Percentiles rank a stretch among this genome's conserved stretches.
Evolutionary conservation across 2,888 invertebrate genomes (phyloP).

Genomic region (Heliconius erato): DNA sequence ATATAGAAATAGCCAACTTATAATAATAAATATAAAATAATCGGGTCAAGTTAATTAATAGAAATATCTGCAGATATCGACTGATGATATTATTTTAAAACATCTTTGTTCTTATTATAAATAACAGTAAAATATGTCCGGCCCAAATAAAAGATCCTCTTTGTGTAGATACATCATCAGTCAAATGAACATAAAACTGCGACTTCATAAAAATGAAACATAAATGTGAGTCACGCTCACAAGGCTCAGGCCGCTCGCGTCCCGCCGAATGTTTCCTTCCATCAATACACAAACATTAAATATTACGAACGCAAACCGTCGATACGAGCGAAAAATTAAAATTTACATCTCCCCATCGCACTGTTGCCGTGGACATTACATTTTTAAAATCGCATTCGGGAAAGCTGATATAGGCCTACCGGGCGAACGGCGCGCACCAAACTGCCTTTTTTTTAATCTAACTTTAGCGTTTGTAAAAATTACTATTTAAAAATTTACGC

Average conservation of each 20-base stretch:
- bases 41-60: neutral
- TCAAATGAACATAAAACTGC: slow-evolving; percentile 54
- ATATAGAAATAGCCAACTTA: no score
- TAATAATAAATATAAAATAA: neutral
- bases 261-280: slow-evolving; percentile 65
- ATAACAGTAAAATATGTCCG: slow-evolving; percentile 6
- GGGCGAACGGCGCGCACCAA: slow-evolving; percentile 67
- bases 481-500: slow-evolving; percentile 85
- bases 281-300: slow-evolving; percentile 80
- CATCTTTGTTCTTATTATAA: neutral
- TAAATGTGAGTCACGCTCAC: slow-evolving; percentile 62
- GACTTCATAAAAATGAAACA: slow-evolving; percentile 70
- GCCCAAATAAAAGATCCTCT: slow-evolving; percentile 29
- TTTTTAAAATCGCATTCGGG: slow-evolving; percentile 82
- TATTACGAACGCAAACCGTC: slow-evolving; percentile 75
- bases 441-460: slow-evolving; percentile 83
- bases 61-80: neutral
- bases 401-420: slow-evolving; percentile 82
- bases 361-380: slow-evolving; percentile 76
- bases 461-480: slow-evolving; percentile 86
- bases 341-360: slow-evolving; percentile 79
- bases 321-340: slow-evolving; percentile 78
- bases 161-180: slow-evolving; percentile 50
- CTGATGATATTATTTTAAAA: neutral
- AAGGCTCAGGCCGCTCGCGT: slow-evolving; percentile 50